These are phyloP conservation scores for Doryteuthis pealeii DNA, from an alignment of 1,140 invertebrate species.

Conservation along the genomic window DNA sequence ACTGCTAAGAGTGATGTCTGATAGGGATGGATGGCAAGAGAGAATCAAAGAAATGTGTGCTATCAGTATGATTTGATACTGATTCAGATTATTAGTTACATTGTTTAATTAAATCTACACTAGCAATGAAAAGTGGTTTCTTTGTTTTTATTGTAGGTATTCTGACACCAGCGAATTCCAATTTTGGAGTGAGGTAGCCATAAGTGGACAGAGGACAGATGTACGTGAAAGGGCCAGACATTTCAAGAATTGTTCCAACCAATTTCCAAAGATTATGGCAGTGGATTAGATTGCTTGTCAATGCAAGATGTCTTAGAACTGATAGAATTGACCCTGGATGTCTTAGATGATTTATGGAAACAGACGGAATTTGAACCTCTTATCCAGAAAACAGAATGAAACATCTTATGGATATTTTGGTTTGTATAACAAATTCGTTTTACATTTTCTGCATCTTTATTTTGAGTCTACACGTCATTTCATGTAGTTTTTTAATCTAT, in stretches of 20 bases:
- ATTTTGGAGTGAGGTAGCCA: conserved; percentile 62
- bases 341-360: conserved; percentile 88
- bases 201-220: conserved; percentile 34
- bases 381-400: conserved; percentile 85
- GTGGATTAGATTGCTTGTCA: conserved; percentile 49
- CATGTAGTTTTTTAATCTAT: too few relatives aligned
- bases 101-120: too few relatives aligned
- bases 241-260: conserved; percentile 53
- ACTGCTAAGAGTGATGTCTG: too few relatives aligned
- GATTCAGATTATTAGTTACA: too few relatives aligned
- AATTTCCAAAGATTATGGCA: conserved; percentile 54
- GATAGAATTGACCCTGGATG: conserved; percentile 61
- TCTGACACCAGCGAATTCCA: conserved; percentile 62
- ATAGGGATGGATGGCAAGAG: too few relatives aligned
- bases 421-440: conserved; percentile 32
- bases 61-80: too few relatives aligned
- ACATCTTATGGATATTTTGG: conserved; percentile 84
- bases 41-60: too few relatives aligned
- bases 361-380: conserved; percentile 67
- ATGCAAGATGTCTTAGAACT: conserved; percentile 61
- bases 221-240: conserved; percentile 45
- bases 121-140: too few relatives aligned
- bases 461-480: too few relatives aligned
- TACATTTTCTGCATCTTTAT: neutral
- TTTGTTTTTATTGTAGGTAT: conserved; percentile 51